Percentiles rank a stretch among this genome's conserved stretches.
phyloP scores from a whole-genome alignment of 2,113 vertebrate species.

The Hemibates koningsi region DNA sequence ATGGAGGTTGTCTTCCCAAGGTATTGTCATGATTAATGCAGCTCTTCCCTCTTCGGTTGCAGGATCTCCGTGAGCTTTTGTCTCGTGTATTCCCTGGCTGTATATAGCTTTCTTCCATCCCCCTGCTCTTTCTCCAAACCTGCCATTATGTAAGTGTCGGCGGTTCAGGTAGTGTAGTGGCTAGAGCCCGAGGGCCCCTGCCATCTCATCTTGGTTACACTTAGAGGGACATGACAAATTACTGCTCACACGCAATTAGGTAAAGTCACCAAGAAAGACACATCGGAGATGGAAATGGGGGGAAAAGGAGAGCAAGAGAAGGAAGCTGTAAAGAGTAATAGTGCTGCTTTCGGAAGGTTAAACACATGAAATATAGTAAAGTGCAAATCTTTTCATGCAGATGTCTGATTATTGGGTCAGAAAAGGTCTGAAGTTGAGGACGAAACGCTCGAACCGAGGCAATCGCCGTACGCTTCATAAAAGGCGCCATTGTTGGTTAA shows the following conservation, averaged over 20 bases:
- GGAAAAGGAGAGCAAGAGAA: background rate
- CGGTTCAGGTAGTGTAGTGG: constrained; percentile 50
- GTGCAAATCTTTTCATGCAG: background rate
- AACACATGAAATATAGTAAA: constrained; percentile 13
- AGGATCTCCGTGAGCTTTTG: constrained; percentile 27
- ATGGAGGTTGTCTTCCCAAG: constrained; percentile 60
- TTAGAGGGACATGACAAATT: constrained; percentile 67
- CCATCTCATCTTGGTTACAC: constrained; percentile 60
- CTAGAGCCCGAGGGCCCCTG: constrained; percentile 39
- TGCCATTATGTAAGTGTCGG: constrained; percentile 54
- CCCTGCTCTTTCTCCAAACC: constrained; percentile 5
- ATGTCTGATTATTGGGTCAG: background rate
- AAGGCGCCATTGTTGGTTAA: background rate
- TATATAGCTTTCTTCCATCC: constrained; percentile 10
- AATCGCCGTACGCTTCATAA: background rate
- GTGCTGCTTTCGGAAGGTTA: constrained; percentile 45
- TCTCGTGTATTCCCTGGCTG: constrained; percentile 23
- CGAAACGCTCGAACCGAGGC: background rate
- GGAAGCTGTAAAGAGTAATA: background rate
- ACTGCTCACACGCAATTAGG: constrained; percentile 47
- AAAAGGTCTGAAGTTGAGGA: constrained; percentile 2
- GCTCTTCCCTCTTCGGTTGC: constrained; percentile 10
- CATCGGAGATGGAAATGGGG: constrained; percentile 24
- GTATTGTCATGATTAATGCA: constrained; percentile 72
- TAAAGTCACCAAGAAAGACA: constrained; percentile 27